Base-by-base conservation (phyloP, 2,113 vertebrate species). In the Heptranchias perlo region DNA sequence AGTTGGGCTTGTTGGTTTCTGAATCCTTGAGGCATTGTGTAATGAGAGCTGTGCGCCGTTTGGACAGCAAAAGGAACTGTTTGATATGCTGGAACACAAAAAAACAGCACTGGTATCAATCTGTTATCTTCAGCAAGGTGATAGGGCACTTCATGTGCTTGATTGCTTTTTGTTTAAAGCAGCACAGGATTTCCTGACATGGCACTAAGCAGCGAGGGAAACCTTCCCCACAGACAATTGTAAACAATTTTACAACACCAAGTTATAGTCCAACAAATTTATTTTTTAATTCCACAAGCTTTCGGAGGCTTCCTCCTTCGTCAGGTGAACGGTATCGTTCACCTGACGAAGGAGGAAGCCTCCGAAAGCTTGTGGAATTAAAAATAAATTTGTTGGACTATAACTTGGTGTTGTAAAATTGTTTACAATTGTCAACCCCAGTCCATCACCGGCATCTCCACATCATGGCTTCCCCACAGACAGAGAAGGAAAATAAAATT, bases 11-110 rank as follows among this genome's bases (percentile, higher is more conserved):
- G 97, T 98, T 99, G 96, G 99, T 99, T 97, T 99, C 99, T 0
- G 99, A 99, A 97, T 99, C 99, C 96, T 99, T 99, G 96, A 99
- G 98, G 97, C 99, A 99, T 97, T 99, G 99, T 16, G 98, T 98
- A 96, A 99, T 99, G 96, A 99, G 98, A 95, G 98, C 98, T 0
- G 98, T 98, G 96, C 99, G 98, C 16, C 99, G 98, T 96, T 99
- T 99, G 86, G 99, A 99, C 96, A 99, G 97, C 97, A 99, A 97
- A 96, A 99, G 96, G 97, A 99, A 99, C 97, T 99, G 99, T 96
- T 99, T 99, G 97, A 99, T 98, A 96, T 98, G 98, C 99, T 99
- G 97, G 76, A 95, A 95, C 39, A 67, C 64, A 95, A 95, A 94
- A 95, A 94, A 64, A 64, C n/a, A 69, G 23, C 11, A 16, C 21